Conservation (phyloP, 2,797 vertebrate genomes). For the Odontamblyopus lacepedii region DNA sequence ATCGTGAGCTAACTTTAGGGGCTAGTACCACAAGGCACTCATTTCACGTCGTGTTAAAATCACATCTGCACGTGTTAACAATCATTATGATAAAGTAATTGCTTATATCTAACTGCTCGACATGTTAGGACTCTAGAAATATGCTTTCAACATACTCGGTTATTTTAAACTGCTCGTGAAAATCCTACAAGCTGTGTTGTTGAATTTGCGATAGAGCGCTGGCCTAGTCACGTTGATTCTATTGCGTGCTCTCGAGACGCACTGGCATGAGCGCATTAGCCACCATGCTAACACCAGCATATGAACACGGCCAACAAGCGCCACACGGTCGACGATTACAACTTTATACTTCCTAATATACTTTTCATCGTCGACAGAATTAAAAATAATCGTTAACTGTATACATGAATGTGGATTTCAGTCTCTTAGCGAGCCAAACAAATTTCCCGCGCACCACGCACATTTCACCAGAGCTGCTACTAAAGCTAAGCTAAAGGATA, state of each 20-base stretch:
- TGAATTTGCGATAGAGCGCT: constrained; percentile 43
- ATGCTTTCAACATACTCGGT: accelerated
- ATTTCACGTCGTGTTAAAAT: constrained; percentile 35
- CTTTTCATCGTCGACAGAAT: accelerated
- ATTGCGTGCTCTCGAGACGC: constrained; percentile 64
- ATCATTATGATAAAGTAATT: too few species aligned
- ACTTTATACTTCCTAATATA: neutral
- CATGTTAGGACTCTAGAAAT: neutral
- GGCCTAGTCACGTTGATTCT: constrained; percentile 75
- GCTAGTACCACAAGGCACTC: constrained; percentile 43
- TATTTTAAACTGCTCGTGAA: neutral
- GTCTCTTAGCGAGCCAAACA: constrained; percentile 12
- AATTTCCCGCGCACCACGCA: constrained; percentile 71
- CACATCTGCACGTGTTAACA: constrained; percentile 3
- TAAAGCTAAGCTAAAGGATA: constrained; percentile 50
- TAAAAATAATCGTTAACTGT: accelerated
- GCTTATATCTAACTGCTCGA: too few species aligned
- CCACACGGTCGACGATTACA: constrained; percentile 62
- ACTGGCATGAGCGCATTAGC: constrained; percentile 36
- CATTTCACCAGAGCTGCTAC: constrained; percentile 55
- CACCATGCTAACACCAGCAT: constrained; percentile 26
- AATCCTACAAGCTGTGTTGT: constrained; percentile 41
- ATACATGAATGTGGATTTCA: neutral
- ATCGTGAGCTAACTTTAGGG: constrained; percentile 30
- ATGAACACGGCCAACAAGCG: constrained; percentile 44